Evolutionary conservation across 2,797 vertebrate species (phyloP).

Genomic region (Trachurus trachurus): DNA sequence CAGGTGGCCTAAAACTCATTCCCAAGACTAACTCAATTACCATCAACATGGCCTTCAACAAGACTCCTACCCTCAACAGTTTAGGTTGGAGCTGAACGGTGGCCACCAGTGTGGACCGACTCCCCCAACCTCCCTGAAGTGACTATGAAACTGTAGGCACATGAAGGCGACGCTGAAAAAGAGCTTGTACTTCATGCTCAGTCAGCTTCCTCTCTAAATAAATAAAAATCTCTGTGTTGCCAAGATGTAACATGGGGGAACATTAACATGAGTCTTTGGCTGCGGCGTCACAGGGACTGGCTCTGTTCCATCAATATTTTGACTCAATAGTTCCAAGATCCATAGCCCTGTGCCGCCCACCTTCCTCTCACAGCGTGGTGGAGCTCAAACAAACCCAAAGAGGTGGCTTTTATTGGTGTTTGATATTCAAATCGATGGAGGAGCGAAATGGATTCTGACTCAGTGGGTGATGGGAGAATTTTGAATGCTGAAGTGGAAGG

Average conservation of each 20-base stretch:
- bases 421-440: slow-evolving; percentile 83
- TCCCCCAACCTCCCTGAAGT: slow-evolving; percentile 25
- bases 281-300: slow-evolving; percentile 60
- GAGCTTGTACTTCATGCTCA: slow-evolving; percentile 38
- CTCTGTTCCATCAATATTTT: slow-evolving; percentile 80
- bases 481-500: not conserved
- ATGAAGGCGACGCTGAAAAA: slow-evolving; percentile 33
- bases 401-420: slow-evolving; percentile 76
- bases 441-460: slow-evolving; percentile 57
- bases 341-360: slow-evolving; percentile 60
- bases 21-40: not conserved
- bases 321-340: slow-evolving; percentile 73
- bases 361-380: slow-evolving; percentile 70
- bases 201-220: slow-evolving; percentile 43
- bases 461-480: slow-evolving; percentile 63
- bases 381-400: slow-evolving; percentile 71
- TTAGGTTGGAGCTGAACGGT: slow-evolving; percentile 21
- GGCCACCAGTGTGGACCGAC: slow-evolving; percentile 4
- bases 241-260: slow-evolving; percentile 60
- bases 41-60: not conserved
- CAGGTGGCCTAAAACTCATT: not conserved
- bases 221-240: slow-evolving; percentile 60
- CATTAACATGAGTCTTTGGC: slow-evolving; percentile 71
- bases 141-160: slow-evolving; percentile 24
- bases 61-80: slow-evolving; percentile 3